Evolutionary conservation across 2,113 vertebrate genomes (phyloP).

Genomic region (Columba livia): DNA sequence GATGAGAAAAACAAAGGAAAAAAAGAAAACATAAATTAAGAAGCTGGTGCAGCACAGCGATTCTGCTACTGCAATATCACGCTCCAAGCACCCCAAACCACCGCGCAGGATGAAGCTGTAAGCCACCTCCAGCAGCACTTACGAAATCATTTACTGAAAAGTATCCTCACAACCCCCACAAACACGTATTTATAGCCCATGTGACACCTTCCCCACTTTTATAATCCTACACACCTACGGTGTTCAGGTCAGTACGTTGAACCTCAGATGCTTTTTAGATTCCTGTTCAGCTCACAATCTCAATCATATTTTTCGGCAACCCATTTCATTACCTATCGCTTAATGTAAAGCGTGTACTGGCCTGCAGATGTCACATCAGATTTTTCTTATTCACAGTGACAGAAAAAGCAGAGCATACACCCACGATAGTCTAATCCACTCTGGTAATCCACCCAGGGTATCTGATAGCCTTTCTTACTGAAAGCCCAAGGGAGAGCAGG

Average conservation of each 20-base stretch:
- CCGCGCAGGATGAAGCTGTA: background rate
- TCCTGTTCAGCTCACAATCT: background rate
- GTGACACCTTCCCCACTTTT: background rate
- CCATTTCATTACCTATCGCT: background rate
- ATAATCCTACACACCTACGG: background rate
- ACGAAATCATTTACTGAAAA: background rate
- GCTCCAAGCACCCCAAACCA: background rate
- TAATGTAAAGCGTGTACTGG: background rate
- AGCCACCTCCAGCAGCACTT: background rate
- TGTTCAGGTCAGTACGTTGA: background rate
- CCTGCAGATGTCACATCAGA: background rate
- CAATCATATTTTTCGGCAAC: background rate
- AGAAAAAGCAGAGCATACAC: background rate
- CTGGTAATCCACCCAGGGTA: background rate
- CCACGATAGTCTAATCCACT: background rate
- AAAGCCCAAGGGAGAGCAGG: background rate
- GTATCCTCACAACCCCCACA: background rate
- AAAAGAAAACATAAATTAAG: background rate
- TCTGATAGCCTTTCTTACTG: background rate
- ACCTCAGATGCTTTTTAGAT: background rate
- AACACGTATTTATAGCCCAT: background rate
- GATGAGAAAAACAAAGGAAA: background rate
- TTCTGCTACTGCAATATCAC: background rate
- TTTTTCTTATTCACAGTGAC: background rate
- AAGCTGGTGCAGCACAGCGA: background rate